Percentiles rank a stretch among this genome's conserved stretches.
Conservation (phyloP, 2,888 invertebrate species). For the Sesia bembeciformis region DNA sequence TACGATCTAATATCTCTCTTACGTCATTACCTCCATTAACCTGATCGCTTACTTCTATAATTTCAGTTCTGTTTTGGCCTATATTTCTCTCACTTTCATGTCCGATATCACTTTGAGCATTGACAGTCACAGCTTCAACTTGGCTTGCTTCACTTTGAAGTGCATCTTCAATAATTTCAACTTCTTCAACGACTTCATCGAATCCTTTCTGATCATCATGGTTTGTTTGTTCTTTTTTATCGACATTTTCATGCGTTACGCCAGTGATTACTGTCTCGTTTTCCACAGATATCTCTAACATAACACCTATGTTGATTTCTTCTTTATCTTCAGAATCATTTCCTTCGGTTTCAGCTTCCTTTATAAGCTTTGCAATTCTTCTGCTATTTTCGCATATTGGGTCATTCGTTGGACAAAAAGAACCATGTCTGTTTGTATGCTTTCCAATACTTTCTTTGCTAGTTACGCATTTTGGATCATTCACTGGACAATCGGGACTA, state of each 20-base stretch:
- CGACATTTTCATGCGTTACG: background rate
- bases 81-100: no score
- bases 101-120: slow-evolving; percentile 3
- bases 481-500: no score
- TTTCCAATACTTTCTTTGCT: no score
- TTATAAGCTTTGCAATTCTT: background rate
- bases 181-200: no score
- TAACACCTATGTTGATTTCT: background rate
- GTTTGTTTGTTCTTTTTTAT: background rate
- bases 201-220: background rate
- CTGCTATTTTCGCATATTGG: background rate
- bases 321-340: background rate
- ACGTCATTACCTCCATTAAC: slow-evolving; percentile 12
- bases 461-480: no score
- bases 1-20: slow-evolving; percentile 31
- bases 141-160: background rate
- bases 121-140: background rate
- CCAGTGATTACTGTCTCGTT: background rate
- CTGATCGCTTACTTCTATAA: slow-evolving; percentile 3
- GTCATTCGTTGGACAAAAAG: no score
- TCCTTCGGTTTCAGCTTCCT: background rate
- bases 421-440: no score
- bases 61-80: background rate
- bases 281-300: background rate
- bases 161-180: background rate